Evolutionary conservation across 30 jellyfish, hydroid and myxozoan genomes (phyloP).

Genomic region (Aurelia sp.): DNA sequence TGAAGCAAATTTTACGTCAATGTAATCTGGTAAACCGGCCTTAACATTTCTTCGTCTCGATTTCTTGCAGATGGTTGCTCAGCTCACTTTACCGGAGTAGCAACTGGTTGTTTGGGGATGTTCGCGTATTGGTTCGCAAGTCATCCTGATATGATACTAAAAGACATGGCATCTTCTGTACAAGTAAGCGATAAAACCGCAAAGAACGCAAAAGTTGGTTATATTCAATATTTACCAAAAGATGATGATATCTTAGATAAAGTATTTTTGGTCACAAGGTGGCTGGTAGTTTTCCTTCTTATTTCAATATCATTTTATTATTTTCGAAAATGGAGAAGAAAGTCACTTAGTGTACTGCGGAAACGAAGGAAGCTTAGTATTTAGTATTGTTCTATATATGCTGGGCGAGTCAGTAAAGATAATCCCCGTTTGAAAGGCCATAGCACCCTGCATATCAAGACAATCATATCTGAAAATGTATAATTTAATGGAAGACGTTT

Average conservation of each 20-base stretch:
- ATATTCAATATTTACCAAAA: neutral
- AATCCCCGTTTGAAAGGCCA: too few relatives aligned
- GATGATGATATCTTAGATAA: neutral
- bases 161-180: neutral
- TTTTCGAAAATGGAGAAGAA: conserved; percentile 54
- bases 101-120: conserved; percentile 64
- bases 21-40: too few relatives aligned
- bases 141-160: conserved; percentile 30
- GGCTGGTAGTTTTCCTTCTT: conserved; percentile 37
- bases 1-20: too few relatives aligned
- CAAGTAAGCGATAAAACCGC: neutral
- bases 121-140: conserved; percentile 55
- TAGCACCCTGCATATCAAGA: too few relatives aligned
- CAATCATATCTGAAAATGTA: too few relatives aligned
- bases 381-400: neutral
- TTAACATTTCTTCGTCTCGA: too few relatives aligned
- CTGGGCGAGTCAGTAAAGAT: too few relatives aligned
- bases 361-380: conserved; percentile 12
- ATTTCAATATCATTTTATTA: conserved; percentile 23
- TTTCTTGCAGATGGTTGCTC: conserved; percentile 59
- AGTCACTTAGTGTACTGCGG: neutral
- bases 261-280: neutral
- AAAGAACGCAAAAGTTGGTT: neutral
- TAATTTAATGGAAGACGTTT: too few relatives aligned
- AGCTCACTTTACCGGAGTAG: conserved; percentile 74